Conservation (phyloP, 2,888 invertebrate genomes). For the Apomyelois bistriatella region DNA sequence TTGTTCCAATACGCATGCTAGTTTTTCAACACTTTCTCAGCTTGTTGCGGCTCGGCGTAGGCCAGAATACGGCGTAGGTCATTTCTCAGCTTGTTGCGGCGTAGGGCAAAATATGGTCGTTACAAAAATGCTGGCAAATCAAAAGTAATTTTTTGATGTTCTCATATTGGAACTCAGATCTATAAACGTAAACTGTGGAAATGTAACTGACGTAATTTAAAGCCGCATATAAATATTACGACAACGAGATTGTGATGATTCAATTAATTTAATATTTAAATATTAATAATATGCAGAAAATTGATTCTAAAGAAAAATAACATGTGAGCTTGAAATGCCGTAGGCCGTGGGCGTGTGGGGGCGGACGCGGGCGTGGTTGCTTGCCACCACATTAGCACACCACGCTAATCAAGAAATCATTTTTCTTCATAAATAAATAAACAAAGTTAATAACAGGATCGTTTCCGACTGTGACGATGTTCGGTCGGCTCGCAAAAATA, state of each 20-base stretch:
- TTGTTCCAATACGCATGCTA: no score
- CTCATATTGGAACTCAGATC: no score
- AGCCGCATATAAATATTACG: neutral
- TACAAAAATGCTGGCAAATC: no score
- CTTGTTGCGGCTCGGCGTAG: no score
- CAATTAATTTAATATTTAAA: conserved; percentile 1
- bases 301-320: neutral
- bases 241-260: neutral
- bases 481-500: neutral
- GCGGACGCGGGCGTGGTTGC: conserved; percentile 54
- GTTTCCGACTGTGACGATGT: neutral
- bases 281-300: conserved; percentile 1
- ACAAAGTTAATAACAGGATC: conserved; percentile 1
- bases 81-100: no score
- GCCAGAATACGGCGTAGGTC: no score
- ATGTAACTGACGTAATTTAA: neutral
- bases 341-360: conserved; percentile 40
- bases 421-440: conserved; percentile 16
- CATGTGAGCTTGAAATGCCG: neutral
- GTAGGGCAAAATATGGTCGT: no score
- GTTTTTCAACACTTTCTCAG: no score
- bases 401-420: conserved; percentile 36
- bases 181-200: neutral
- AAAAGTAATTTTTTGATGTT: no score
- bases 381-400: conserved; percentile 33